These are phyloP conservation scores for Ataeniobius toweri DNA, from an alignment of 2,797 vertebrate species.

Conservation along the genomic window DNA sequence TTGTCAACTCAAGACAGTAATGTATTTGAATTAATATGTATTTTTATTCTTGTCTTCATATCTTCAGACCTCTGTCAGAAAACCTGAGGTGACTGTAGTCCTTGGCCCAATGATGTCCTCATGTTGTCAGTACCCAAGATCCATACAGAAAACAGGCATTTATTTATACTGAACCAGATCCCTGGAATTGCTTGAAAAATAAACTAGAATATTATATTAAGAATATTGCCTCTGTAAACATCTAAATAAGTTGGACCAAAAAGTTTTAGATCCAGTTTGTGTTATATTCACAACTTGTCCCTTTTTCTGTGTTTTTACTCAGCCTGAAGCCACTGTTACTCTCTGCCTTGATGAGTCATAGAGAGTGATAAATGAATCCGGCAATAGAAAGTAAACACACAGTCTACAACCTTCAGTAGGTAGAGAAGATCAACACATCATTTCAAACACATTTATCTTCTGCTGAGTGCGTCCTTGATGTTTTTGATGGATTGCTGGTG, in stretches of 20 bases:
- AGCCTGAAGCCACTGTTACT: conserved; percentile 17
- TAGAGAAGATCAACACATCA: not conserved
- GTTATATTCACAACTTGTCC: conserved; percentile 5
- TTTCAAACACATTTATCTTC: not conserved
- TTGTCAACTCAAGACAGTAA: not conserved
- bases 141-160: not conserved
- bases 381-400: conserved; percentile 28
- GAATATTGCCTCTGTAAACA: no score
- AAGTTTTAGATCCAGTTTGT: conserved; percentile 3
- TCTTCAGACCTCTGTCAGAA: not conserved
- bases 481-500: conserved; percentile 41
- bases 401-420: conserved; percentile 24
- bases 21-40: not conserved
- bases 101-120: not conserved
- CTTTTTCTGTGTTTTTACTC: conserved; percentile 10
- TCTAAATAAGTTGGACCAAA: no score
- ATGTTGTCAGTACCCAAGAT: not conserved
- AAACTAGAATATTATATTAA: no score
- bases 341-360: conserved; percentile 46
- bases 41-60: not conserved
- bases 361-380: conserved; percentile 27
- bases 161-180: not conserved
- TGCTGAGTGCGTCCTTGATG: conserved; percentile 30
- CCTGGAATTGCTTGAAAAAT: no score
- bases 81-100: not conserved